phyloP scores from a whole-genome alignment of 2,888 invertebrate genomes.

The Miltochrista miniata region DNA sequence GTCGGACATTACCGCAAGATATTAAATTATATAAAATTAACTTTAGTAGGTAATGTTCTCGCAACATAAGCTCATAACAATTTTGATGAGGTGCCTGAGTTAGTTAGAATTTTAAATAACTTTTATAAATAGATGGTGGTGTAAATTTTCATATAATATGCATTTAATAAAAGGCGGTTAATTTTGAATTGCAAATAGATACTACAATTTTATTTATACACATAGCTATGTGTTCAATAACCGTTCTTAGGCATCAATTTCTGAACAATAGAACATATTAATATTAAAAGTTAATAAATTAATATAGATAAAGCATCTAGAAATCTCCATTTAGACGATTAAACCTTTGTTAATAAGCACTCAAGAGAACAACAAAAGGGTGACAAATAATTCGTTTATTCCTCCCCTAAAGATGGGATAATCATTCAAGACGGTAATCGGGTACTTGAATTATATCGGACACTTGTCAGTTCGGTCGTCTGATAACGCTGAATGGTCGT shows the following conservation, averaged over 20 bases:
- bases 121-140: no score
- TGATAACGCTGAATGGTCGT: constrained; percentile 18
- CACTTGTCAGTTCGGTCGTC: constrained; percentile 29
- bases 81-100: no score
- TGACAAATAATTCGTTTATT: constrained; percentile 75
- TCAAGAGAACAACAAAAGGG: constrained; percentile 66
- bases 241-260: constrained; percentile 36
- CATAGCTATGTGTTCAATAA: no score
- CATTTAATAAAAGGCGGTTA: no score
- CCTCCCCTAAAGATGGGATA: constrained; percentile 45
- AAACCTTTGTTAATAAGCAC: constrained; percentile 74
- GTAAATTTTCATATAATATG: no score
- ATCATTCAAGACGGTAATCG: constrained; percentile 43
- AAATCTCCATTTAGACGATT: constrained; percentile 71
- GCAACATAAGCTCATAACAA: not conserved
- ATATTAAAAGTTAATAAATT: constrained; percentile 59
- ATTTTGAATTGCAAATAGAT: no score
- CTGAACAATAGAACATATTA: constrained; percentile 59
- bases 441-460: constrained; percentile 27
- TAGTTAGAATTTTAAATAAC: no score
- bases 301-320: constrained; percentile 63
- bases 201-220: no score
- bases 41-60: constrained; percentile 11
- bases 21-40: constrained; percentile 26
- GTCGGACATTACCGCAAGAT: constrained; percentile 31